These are phyloP conservation scores for Zapornia atra DNA, from an alignment of 2,113 vertebrate species.

Conservation along the genomic window DNA sequence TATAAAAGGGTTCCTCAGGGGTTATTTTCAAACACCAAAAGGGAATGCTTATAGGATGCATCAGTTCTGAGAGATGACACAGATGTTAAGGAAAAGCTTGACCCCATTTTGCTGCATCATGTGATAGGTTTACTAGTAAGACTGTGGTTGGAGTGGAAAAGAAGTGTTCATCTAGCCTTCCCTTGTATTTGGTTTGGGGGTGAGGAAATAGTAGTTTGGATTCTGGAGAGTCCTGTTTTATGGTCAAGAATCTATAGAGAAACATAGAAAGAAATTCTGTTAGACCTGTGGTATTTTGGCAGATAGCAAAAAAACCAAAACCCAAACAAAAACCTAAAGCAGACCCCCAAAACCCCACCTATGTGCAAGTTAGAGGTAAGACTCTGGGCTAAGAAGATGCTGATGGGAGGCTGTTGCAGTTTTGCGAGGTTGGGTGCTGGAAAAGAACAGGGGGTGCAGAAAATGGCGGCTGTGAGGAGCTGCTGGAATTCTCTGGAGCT, in stretches of 20 bases:
- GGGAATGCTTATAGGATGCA: neutral
- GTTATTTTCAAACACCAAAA: neutral
- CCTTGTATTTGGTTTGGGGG: neutral
- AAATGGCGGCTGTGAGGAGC: too few species aligned
- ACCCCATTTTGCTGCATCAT: neutral
- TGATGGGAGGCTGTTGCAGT: too few species aligned
- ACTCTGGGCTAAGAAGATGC: neutral
- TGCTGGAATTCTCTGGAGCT: too few species aligned
- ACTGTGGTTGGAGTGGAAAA: neutral
- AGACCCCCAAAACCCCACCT: neutral
- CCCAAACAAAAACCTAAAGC: too few species aligned
- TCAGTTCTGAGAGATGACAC: neutral
- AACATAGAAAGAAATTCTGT: neutral
- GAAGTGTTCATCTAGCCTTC: neutral
- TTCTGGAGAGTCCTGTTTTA: neutral
- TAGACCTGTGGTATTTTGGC: neutral
- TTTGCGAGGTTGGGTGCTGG: too few species aligned
- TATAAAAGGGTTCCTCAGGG: neutral
- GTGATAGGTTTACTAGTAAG: neutral
- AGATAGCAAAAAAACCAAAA: neutral
- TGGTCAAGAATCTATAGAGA: neutral
- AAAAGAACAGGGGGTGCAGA: too few species aligned
- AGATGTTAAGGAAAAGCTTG: neutral
- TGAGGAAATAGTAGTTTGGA: neutral
- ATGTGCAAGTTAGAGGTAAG: neutral